Base-by-base conservation (phyloP, 1,140 invertebrate species). In the Aricia agestis region DNA sequence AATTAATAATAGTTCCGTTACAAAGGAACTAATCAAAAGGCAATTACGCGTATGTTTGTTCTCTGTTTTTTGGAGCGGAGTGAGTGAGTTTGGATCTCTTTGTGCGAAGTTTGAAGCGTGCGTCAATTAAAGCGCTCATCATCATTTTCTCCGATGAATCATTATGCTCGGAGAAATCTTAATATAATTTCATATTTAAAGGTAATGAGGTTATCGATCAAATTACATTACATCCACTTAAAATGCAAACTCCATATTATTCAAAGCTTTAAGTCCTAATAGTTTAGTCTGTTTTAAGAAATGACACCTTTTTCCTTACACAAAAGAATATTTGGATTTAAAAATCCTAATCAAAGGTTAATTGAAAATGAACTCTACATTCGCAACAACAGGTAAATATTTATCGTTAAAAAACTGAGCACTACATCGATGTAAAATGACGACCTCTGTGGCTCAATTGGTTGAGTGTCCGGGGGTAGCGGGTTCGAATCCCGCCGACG, bases 11-110 rank as follows among this genome's bases (percentile, higher is more conserved):
- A 70, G 63, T 65, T 63, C 68, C 42, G 63, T 70, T 70, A 70
- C 42, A 70, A 70, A 65, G 68, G 68, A 70, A 70, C 68, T 65
- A 70, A 70, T 70, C 68, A 65, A 65, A 61, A 69, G 59, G 15
- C 68, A 69, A 69, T 69, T 69, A 69, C 32, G 59, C 10, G 58
- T 69, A 57, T 69, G 59, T 69, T 63, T 59, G 68, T 69, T 69
- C 59, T 69, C 59, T 63, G 59, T 63, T 25, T 19, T 63, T 19
- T 63, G 59, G 59, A 63, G 59, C 59, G 59, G 18, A 63, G 19
- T 59, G 36, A 36, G 36, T 15, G n/a, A 17, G 18, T 59, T 59
- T 59, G 58, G 7, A 59, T 59, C 18, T 59, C 58, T 59, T 17
- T 59, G n/a, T 58, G 18, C 18, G 18, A 59, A 59, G 59, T 25